Evolutionary conservation across 2,797 vertebrate species (phyloP).

Genomic region (Halcyon leucocephala): DNA sequence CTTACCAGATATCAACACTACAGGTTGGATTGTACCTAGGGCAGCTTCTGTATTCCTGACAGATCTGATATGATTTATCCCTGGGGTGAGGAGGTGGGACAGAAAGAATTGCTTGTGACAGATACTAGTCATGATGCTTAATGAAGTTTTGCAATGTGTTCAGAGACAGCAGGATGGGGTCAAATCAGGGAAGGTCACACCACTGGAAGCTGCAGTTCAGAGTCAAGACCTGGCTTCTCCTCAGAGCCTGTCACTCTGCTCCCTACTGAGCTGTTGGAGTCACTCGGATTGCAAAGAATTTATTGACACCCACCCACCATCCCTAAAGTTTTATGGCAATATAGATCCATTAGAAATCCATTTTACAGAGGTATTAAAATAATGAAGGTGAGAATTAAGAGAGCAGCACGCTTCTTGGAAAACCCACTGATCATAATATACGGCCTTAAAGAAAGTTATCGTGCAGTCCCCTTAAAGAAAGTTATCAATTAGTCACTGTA

Average conservation of each 20-base stretch:
- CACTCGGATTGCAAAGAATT: slow-evolving; percentile 11
- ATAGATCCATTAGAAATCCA: slow-evolving; percentile 49
- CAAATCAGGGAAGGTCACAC: slow-evolving; percentile 27
- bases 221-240: slow-evolving; percentile 13
- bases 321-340: slow-evolving; percentile 53
- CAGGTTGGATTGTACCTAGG: not conserved
- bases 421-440: slow-evolving; percentile 45
- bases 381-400: slow-evolving; percentile 61
- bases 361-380: slow-evolving; percentile 69
- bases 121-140: slow-evolving; percentile 42
- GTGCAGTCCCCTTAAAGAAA: slow-evolving; percentile 58
- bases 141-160: slow-evolving; percentile 61
- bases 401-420: slow-evolving; percentile 12
- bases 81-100: slow-evolving; percentile 37
- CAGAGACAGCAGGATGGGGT: slow-evolving; percentile 21
- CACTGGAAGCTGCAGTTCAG: not conserved
- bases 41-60: slow-evolving; percentile 27
- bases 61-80: slow-evolving; percentile 51
- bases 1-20: not conserved
- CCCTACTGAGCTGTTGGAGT: not conserved
- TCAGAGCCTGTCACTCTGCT: not conserved
- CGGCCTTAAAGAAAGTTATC: slow-evolving; percentile 40
- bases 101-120: slow-evolving; percentile 56
- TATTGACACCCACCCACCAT: slow-evolving; percentile 48
- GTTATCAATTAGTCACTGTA: slow-evolving; percentile 55